phyloP scores from a whole-genome alignment of 1,140 invertebrate genomes.

The Nebria ingens region DNA sequence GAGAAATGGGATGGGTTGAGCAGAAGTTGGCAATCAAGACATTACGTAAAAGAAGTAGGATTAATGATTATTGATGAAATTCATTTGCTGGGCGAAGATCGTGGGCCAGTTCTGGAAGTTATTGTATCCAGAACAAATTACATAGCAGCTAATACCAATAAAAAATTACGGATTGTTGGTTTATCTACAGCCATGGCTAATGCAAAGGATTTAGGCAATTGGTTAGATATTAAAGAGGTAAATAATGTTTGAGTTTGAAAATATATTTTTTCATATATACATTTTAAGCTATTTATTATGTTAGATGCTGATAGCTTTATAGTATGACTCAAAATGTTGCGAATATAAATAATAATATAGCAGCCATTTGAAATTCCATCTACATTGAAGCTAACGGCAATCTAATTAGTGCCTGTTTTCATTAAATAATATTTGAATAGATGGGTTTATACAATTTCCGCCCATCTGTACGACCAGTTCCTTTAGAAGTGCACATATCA shows the following conservation, averaged over 20 bases:
- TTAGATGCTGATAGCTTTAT: slow-evolving; percentile 17
- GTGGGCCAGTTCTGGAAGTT: slow-evolving; percentile 76
- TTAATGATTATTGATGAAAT: slow-evolving; percentile 98
- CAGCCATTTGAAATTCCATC: too few species aligned
- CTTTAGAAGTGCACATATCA: slow-evolving; percentile 87
- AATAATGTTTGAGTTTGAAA: slow-evolving; percentile 11
- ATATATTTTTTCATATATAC: slow-evolving; percentile 9
- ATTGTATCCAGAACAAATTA: slow-evolving; percentile 61
- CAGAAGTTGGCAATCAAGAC: slow-evolving; percentile 91
- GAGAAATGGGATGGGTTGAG: slow-evolving; percentile 99
- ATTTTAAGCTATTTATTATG: background rate
- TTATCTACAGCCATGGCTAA: slow-evolving; percentile 97
- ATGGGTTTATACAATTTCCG: slow-evolving; percentile 97
- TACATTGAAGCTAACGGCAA: too few species aligned
- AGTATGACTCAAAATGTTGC: too few species aligned
- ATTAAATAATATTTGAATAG: too few species aligned
- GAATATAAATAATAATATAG: too few species aligned
- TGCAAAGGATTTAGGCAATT: slow-evolving; percentile 91
- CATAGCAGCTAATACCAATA: slow-evolving; percentile 32
- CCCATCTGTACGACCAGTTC: slow-evolving; percentile 93
- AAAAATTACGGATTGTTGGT: slow-evolving; percentile 73
- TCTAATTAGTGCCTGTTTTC: too few species aligned
- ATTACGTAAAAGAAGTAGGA: slow-evolving; percentile 87
- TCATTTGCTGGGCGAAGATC: slow-evolving; percentile 86
- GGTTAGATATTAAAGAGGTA: slow-evolving; percentile 79